A percentile compares a stretch with the other conserved stretches of the same genome.
These are phyloP conservation scores for Ditula angustiorana DNA, from an alignment of 2,888 invertebrate genomes.

Conservation along the genomic window DNA sequence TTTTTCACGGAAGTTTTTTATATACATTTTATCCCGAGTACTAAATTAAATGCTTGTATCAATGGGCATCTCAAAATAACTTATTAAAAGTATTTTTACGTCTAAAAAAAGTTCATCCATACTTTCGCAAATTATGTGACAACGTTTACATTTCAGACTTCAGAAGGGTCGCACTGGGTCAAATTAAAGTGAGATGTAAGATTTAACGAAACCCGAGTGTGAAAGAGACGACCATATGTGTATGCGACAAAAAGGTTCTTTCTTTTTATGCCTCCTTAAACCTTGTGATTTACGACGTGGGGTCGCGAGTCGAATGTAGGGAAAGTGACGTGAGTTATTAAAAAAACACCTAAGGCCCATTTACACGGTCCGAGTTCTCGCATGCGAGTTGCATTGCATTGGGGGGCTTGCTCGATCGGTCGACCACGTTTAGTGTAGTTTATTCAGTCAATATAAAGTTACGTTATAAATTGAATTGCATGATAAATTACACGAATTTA, in stretches of 20 bases:
- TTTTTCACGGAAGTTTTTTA: too few relatives aligned
- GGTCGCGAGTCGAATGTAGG: slow-evolving; percentile 5
- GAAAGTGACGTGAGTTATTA: neutral
- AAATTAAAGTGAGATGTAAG: neutral
- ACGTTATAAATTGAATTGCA: too few relatives aligned
- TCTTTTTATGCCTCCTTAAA: slow-evolving; percentile 7
- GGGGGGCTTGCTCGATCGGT: too few relatives aligned
- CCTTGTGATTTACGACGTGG: slow-evolving; percentile 9
- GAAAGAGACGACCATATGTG: slow-evolving; percentile 1
- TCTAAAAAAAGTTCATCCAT: neutral
- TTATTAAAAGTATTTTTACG: neutral
- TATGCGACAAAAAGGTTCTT: slow-evolving; percentile 21
- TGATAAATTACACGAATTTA: too few relatives aligned
- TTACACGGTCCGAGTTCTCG: too few relatives aligned
- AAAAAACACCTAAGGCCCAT: too few relatives aligned
- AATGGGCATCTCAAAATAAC: too few relatives aligned
- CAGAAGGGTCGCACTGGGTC: slow-evolving; percentile 5
- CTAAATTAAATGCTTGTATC: too few relatives aligned
- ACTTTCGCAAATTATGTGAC: neutral
- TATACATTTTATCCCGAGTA: too few relatives aligned
- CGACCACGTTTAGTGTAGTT: too few relatives aligned
- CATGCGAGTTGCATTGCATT: too few relatives aligned
- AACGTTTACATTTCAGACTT: slow-evolving; percentile 3
- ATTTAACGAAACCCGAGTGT: neutral
- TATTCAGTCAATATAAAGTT: too few relatives aligned